Percentiles rank a stretch among this genome's conserved stretches.
Evolutionary conservation across 2,797 vertebrate species (phyloP).

Genomic region (Merluccius polli): DNA sequence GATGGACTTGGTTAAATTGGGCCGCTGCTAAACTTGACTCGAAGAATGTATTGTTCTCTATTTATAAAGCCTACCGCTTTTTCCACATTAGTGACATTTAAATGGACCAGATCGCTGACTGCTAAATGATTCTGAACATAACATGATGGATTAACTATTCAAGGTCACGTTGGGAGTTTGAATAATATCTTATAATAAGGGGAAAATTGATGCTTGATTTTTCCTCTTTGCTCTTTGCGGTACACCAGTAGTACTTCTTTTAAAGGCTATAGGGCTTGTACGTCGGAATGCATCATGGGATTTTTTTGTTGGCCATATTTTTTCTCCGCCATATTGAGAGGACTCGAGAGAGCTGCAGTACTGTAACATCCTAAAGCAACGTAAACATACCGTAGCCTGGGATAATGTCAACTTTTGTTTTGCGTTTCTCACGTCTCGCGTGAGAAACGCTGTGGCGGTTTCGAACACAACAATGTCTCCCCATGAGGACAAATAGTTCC

Average conservation of each 20-base stretch:
- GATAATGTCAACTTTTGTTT: too few relatives aligned
- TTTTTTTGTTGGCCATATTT: too few relatives aligned
- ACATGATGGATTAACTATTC: neutral
- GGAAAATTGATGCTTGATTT: neutral
- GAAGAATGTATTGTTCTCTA: conserved; percentile 51
- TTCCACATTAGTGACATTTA: neutral
- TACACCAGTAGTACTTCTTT: neutral
- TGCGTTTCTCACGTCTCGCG: too few relatives aligned
- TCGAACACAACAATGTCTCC: too few relatives aligned
- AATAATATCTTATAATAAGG: neutral
- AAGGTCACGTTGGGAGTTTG: neutral
- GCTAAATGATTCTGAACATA: neutral
- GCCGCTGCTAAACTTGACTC: conserved; percentile 30
- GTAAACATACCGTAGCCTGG: too few relatives aligned
- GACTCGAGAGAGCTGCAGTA: too few relatives aligned
- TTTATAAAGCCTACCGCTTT: conserved; percentile 32
- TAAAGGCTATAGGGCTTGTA: neutral
- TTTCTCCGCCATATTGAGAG: too few relatives aligned
- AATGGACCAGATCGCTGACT: neutral
- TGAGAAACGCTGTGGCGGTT: too few relatives aligned
- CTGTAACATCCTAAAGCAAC: too few relatives aligned
- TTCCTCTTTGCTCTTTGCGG: neutral
- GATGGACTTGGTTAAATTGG: conserved; percentile 40
- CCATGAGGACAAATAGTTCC: too few relatives aligned
- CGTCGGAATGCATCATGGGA: too few relatives aligned